phyloP scores from a whole-genome alignment of 2,888 invertebrate species.

The Drosophila neotestacea region DNA sequence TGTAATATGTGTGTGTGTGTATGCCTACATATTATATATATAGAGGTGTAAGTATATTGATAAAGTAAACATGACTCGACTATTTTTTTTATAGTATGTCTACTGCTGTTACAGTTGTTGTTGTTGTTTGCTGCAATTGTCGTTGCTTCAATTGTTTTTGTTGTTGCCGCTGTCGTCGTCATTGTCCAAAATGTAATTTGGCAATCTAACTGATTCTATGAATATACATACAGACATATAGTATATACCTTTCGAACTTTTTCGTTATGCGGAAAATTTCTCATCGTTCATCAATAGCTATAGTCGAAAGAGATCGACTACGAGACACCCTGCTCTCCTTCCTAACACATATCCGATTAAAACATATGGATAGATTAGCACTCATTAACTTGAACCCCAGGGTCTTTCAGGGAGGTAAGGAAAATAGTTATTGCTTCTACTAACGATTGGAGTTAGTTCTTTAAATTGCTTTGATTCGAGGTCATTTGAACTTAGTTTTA shows the following conservation, averaged over 20 bases:
- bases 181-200: neutral
- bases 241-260: neutral
- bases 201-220: neutral
- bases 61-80: conserved; percentile 55
- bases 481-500: too few species aligned
- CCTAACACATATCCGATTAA: too few species aligned
- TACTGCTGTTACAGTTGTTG: conserved; percentile 5
- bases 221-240: neutral
- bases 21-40: conserved; percentile 22
- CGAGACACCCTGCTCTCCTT: neutral
- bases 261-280: neutral
- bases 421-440: too few species aligned
- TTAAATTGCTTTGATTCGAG: too few species aligned
- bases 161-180: neutral
- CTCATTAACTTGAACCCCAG: too few species aligned
- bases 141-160: conserved; percentile 1
- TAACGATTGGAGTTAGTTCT: too few species aligned
- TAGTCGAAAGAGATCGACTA: neutral
- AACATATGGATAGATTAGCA: too few species aligned
- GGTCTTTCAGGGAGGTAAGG: too few species aligned
- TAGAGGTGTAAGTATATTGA: conserved; percentile 44
- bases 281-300: neutral
- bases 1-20: conserved; percentile 5
- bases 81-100: conserved; percentile 23
- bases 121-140: neutral